Evolutionary conservation across 2,888 invertebrate genomes (phyloP), one percentile per base, ranked within the genome.

Genomic region (Epicampocera succincta): DNA sequence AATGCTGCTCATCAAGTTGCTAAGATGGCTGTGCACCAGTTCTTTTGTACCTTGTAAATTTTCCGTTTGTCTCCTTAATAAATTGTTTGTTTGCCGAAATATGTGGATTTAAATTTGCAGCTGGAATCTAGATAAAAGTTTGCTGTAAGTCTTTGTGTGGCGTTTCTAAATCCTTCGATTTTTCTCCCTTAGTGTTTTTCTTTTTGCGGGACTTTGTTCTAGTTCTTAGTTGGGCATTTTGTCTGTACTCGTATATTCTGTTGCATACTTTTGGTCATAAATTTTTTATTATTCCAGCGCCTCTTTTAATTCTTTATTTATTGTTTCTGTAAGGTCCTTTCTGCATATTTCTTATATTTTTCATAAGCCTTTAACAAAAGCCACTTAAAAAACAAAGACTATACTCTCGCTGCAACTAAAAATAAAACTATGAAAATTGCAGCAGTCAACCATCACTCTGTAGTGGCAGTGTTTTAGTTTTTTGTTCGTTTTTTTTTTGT

Each of bases 331-430:
- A 56, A 54, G 38, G 61, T 44, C 63, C 21, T 74, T 21, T 44
- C 46, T 52, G 33, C 54, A n/a, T n/a, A n/a, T n/a, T 58, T 74
- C 61, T 76, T 73, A 12, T 72, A 40, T 15, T 63, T 71, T 19
- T 60, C 33, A 48, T 60, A 74, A 74, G 63, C 52, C 63, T 38
- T 60, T 66, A 74, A 82, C 82, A 82, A 82, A 66, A 78, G 74
- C 42, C 78, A 82, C 78, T 82, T 82, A 56, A 54, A 69, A 72
- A 76, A 61, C 65, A 78, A 74, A 82, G 60, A 65, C 74, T 60
- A 65, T 61, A 72, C 42, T 80, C 72, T 69, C 11, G 42, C 72
- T 25, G 44, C 58, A 46, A 71, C 29, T 50, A 65, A 58, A 58
- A 50, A 40, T 58, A 46, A 12, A 42, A 19, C 29, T 42, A 60